A percentile compares a stretch with the other conserved stretches of the same genome.
Conservation (phyloP, 2,888 invertebrate genomes). For the Leucania comma region DNA sequence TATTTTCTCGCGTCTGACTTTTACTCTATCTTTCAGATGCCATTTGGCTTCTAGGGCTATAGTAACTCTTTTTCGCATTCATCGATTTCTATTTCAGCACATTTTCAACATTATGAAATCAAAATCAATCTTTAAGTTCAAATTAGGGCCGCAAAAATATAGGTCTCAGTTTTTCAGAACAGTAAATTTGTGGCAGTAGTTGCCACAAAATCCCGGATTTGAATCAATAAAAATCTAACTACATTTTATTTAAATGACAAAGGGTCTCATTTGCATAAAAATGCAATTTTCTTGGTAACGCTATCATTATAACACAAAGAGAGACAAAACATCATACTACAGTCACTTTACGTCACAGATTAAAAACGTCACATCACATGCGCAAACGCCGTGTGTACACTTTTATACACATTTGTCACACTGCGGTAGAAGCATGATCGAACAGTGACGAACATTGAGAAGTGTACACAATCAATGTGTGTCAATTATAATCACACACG, state of each 20-base stretch:
- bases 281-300: neutral
- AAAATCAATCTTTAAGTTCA: neutral
- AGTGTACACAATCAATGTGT: conserved; percentile 54
- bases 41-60: too few relatives aligned
- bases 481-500: conserved; percentile 50
- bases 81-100: too few relatives aligned
- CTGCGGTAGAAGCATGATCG: conserved; percentile 29
- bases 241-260: neutral
- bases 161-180: too few relatives aligned
- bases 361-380: conserved; percentile 10
- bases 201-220: neutral
- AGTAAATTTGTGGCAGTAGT: neutral
- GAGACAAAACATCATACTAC: neutral
- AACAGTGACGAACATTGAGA: conserved; percentile 33
- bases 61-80: too few relatives aligned
- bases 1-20: too few relatives aligned
- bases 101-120: neutral
- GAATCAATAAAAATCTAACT: too few relatives aligned
- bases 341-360: conserved; percentile 33
- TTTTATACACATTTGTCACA: conserved; percentile 34
- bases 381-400: conserved; percentile 11
- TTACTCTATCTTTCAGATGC: too few relatives aligned
- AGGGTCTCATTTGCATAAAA: neutral
- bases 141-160: neutral
- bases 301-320: neutral